Conservation (phyloP, 1,140 invertebrate genomes). For the Drosophila mojavensis region DNA sequence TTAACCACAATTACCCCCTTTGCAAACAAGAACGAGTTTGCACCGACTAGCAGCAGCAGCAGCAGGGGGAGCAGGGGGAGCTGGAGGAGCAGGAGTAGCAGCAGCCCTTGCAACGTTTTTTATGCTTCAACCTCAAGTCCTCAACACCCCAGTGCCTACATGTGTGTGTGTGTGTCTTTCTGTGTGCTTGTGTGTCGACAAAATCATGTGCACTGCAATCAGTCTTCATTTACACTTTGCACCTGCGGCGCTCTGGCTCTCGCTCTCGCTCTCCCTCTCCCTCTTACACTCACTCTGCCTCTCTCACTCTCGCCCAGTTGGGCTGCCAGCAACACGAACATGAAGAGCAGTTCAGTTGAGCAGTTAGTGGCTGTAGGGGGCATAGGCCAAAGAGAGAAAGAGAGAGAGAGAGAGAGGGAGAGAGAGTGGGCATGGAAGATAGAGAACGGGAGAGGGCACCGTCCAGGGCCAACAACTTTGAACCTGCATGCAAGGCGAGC, state of each 20-base stretch:
- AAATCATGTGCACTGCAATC: slow-evolving; percentile 73
- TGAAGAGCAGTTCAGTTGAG: slow-evolving; percentile 42
- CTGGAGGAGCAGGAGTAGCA: slow-evolving; percentile 17
- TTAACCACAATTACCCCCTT: slow-evolving; percentile 81
- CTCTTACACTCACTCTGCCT: not conserved
- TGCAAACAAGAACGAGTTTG: slow-evolving; percentile 60
- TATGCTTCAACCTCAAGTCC: slow-evolving; percentile 44
- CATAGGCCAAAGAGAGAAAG: slow-evolving; percentile 2
- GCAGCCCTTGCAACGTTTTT: slow-evolving; percentile 58
- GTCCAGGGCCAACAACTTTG: slow-evolving; percentile 65
- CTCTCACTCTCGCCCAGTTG: not conserved
- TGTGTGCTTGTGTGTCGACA: slow-evolving; percentile 51
- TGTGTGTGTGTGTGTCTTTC: slow-evolving; percentile 18
- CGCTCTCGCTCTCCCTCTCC: not conserved
- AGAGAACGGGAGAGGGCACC: not conserved
- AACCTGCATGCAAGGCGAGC: slow-evolving; percentile 63
- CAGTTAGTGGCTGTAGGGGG: slow-evolving; percentile 30
- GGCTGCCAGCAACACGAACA: slow-evolving; percentile 58
- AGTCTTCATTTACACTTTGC: slow-evolving; percentile 83
- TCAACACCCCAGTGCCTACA: slow-evolving; percentile 10
- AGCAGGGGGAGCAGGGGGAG: not conserved
- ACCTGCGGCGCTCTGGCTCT: slow-evolving; percentile 68
- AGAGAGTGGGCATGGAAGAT: not conserved
- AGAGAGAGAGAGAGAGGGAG: slow-evolving; percentile 2
- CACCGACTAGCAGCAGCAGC: slow-evolving; percentile 15